Evolutionary conservation across 2,113 vertebrate species (phyloP).

Genomic region (Physeter macrocephalus): DNA sequence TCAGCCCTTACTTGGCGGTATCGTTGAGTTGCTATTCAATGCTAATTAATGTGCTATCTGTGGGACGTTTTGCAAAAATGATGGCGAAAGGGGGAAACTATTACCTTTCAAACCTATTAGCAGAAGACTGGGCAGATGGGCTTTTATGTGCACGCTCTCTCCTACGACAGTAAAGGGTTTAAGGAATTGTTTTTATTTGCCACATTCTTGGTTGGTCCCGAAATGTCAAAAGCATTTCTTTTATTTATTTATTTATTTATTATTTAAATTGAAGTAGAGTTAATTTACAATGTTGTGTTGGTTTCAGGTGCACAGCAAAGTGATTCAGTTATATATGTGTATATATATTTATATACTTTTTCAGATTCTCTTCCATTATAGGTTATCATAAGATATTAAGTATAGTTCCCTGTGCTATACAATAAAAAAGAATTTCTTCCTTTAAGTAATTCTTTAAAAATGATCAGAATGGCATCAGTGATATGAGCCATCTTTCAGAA

Average conservation of each 20-base stretch:
- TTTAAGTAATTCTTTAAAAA: background rate
- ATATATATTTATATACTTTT: background rate
- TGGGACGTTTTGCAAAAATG: background rate
- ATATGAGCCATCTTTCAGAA: too few relatives aligned
- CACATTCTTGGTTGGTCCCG: background rate
- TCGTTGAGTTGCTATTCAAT: background rate
- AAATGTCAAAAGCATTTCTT: background rate
- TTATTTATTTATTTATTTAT: too few relatives aligned
- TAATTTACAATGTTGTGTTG: too few relatives aligned
- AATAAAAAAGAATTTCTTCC: background rate
- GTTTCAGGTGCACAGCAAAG: too few relatives aligned
- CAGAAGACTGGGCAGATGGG: background rate
- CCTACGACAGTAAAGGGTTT: background rate
- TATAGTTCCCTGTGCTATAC: background rate
- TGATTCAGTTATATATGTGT: too few relatives aligned
- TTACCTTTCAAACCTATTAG: background rate
- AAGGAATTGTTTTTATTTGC: background rate
- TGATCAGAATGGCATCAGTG: background rate
- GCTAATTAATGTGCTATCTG: rapidly evolving
- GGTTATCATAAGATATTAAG: background rate
- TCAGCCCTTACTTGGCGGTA: background rate
- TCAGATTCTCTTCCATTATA: background rate
- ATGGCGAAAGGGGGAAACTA: background rate
- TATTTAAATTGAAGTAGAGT: too few relatives aligned
- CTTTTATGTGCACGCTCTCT: background rate